A percentile compares a stretch with the other conserved stretches of the same genome.
Conservation (phyloP, 1,140 invertebrate species). For the Nymphalis io region DNA sequence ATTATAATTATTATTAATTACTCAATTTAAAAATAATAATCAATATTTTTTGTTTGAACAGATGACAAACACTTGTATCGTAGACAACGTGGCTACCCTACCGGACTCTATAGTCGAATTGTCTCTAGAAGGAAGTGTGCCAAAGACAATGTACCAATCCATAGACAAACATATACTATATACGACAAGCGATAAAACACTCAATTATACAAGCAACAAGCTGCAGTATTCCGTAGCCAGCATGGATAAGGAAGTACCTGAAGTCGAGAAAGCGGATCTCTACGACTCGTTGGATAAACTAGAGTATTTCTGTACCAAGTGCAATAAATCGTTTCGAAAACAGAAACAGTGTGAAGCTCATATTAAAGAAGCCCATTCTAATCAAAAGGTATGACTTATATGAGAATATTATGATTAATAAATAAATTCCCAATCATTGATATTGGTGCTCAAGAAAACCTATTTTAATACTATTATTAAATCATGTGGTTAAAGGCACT, state of each 20-base stretch:
- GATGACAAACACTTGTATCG: conserved; percentile 77
- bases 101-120: conserved; percentile 78
- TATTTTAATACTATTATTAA: too few species aligned
- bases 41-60: conserved; percentile 45
- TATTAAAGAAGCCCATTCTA: conserved; percentile 80
- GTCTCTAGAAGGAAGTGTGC: conserved; percentile 72
- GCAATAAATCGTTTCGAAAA: conserved; percentile 83
- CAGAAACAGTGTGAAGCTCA: conserved; percentile 85
- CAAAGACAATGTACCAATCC: conserved; percentile 73
- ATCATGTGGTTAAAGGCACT: too few species aligned
- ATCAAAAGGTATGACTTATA: conserved; percentile 65
- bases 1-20: too few species aligned
- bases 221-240: conserved; percentile 64
- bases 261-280: conserved; percentile 53
- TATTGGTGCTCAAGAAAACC: too few species aligned
- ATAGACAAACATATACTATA: conserved; percentile 73
- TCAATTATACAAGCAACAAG: conserved; percentile 59
- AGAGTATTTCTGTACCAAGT: conserved; percentile 81
- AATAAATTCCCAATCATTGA: too few species aligned
- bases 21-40: background rate
- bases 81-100: conserved; percentile 69
- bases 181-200: conserved; percentile 61
- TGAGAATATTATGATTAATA: too few species aligned
- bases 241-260: conserved; percentile 57
- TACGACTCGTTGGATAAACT: conserved; percentile 63